These are phyloP conservation scores for Scyliorhinus canicula DNA, from an alignment of 2,797 vertebrate species.

Conservation along the genomic window DNA sequence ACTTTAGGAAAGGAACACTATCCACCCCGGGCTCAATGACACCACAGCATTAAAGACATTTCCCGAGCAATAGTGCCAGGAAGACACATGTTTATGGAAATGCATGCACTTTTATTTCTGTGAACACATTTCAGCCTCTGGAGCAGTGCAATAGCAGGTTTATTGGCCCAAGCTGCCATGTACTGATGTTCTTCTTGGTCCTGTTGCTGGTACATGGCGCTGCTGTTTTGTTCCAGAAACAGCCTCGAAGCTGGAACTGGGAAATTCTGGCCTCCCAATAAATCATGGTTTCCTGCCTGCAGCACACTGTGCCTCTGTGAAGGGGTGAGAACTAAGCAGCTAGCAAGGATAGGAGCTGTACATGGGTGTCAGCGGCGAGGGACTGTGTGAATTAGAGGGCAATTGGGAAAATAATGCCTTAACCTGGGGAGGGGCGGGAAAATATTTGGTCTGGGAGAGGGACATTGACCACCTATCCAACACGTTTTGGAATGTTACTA, in stretches of 20 bases:
- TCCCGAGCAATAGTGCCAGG: background rate
- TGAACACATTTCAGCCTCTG: background rate
- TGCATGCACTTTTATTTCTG: background rate
- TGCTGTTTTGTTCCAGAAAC: background rate
- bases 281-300: slow-evolving; percentile 7
- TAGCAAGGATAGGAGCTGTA: background rate
- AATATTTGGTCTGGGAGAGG: background rate
- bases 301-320: slow-evolving; percentile 8
- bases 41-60: background rate
- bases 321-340: background rate
- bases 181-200: background rate
- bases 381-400: background rate
- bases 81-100: background rate
- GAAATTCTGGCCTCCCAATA: slow-evolving; percentile 25
- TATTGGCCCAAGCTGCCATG: background rate
- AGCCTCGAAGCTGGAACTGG: background rate
- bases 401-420: background rate
- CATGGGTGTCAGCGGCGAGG: background rate
- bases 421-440: background rate
- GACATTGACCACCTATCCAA: too few relatives aligned
- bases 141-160: background rate
- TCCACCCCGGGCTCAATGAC: background rate
- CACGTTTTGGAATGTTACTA: too few relatives aligned
- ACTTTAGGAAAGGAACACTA: background rate
- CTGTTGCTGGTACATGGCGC: background rate